Evolutionary conservation across 2,113 vertebrate genomes (phyloP).

Genomic region (Helogale parvula): DNA sequence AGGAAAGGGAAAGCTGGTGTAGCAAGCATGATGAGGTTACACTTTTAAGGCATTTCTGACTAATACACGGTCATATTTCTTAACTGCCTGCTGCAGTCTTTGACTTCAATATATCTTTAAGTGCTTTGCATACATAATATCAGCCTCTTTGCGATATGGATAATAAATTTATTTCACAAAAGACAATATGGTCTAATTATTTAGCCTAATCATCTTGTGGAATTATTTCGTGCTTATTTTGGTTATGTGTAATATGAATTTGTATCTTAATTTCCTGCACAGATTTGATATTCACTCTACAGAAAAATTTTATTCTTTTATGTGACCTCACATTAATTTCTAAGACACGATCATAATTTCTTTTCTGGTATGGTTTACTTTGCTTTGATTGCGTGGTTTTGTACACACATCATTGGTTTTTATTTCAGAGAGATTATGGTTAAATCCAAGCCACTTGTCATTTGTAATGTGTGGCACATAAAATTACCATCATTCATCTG

Average conservation of each 20-base stretch:
- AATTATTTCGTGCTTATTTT: constrained; percentile 3
- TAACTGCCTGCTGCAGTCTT: not conserved
- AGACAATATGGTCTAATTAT: not conserved
- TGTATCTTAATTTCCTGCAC: not conserved
- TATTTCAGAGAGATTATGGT: constrained; percentile 10
- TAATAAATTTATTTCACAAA: constrained; percentile 21
- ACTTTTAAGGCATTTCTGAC: constrained; percentile 71
- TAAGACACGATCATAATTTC: not conserved
- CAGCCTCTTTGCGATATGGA: not conserved
- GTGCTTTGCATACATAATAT: not conserved
- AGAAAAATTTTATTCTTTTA: not conserved
- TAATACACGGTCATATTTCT: constrained; percentile 49
- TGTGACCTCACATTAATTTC: not conserved
- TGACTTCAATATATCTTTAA: not conserved
- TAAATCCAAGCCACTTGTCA: constrained; percentile 27
- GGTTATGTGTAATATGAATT: not conserved
- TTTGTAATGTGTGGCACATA: not conserved
- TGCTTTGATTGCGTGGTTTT: constrained; percentile 44
- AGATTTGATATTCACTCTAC: not conserved
- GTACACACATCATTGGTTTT: constrained; percentile 4
- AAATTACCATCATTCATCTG: not conserved
- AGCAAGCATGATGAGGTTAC: constrained; percentile 63
- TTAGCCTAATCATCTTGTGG: not conserved
- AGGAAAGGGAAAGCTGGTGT: constrained; percentile 57
- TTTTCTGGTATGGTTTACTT: constrained; percentile 31